Evolutionary conservation across 2,797 vertebrate genomes (phyloP).

Genomic region (Danio tinwini): DNA sequence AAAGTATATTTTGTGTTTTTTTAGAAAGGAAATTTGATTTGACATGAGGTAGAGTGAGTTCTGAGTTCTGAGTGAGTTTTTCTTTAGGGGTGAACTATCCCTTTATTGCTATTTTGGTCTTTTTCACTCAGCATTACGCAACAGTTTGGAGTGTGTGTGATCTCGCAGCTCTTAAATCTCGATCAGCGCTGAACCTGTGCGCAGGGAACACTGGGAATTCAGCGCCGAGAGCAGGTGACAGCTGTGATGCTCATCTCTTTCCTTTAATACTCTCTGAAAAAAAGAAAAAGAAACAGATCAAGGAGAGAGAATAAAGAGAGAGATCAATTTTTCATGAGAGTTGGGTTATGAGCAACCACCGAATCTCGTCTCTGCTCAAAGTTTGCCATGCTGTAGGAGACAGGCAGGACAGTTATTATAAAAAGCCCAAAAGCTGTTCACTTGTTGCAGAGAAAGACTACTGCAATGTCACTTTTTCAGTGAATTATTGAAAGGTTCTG

Average conservation of each 20-base stretch:
- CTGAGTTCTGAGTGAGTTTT: background rate
- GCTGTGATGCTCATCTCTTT: constrained; percentile 6
- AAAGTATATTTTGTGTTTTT: background rate
- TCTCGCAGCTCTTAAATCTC: constrained; percentile 10
- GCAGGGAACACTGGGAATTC: constrained; percentile 2
- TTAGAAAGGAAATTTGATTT: background rate
- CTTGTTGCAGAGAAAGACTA: background rate
- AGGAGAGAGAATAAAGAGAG: constrained; percentile 47
- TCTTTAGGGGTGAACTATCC: background rate
- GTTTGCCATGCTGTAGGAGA: constrained; percentile 25
- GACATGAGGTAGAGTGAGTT: background rate
- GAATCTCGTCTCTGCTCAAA: constrained; percentile 20
- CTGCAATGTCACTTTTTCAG: constrained; percentile 1
- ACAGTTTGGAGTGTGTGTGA: constrained; percentile 17
- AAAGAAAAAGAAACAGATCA: constrained; percentile 32
- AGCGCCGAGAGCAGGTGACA: constrained; percentile 1
- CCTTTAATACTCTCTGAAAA: constrained; percentile 22
- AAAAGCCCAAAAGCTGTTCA: constrained; percentile 15
- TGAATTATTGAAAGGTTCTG: constrained; percentile 27
- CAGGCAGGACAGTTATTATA: constrained; percentile 13
- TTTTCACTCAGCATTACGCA: constrained; percentile 11
- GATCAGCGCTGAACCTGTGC: constrained; percentile 7
- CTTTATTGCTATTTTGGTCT: constrained; percentile 9
- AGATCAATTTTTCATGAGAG: constrained; percentile 56
- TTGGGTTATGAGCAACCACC: constrained; percentile 44